These are phyloP conservation scores for Boulengeromyrus knoepffleri DNA, from an alignment of 2,113 vertebrate species.

Conservation along the genomic window DNA sequence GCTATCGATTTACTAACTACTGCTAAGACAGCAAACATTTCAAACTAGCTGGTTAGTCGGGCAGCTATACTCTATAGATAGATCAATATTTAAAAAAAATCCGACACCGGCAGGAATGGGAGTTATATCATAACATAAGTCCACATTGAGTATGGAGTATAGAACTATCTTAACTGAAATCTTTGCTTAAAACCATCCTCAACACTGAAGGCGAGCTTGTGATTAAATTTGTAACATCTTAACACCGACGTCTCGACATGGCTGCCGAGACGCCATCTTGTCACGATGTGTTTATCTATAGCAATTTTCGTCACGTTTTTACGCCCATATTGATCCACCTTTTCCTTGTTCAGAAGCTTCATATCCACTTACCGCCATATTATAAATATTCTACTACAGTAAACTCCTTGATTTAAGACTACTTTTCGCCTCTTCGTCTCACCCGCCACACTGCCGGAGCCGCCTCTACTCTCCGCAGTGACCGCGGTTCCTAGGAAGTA, in stretches of 20 bases:
- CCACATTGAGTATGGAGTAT: background rate
- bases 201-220: background rate
- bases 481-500: conserved; percentile 5
- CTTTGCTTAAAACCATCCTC: background rate
- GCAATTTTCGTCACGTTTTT: background rate
- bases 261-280: conserved; percentile 29
- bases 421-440: background rate
- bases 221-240: background rate
- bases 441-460: background rate
- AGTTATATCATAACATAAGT: background rate
- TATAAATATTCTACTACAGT: background rate
- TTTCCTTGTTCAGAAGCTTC: background rate
- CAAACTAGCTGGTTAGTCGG: background rate
- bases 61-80: background rate
- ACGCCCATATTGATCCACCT: background rate
- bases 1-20: background rate
- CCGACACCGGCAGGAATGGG: background rate
- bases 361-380: conserved; percentile 23
- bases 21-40: background rate
- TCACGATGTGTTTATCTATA: background rate
- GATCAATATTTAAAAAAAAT: background rate
- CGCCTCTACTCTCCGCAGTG: background rate
- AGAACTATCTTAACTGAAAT: background rate
- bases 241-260: conserved; percentile 19
- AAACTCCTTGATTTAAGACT: background rate